phyloP scores from a whole-genome alignment of 2,888 invertebrate genomes.

The Eubasilissa splendida region DNA sequence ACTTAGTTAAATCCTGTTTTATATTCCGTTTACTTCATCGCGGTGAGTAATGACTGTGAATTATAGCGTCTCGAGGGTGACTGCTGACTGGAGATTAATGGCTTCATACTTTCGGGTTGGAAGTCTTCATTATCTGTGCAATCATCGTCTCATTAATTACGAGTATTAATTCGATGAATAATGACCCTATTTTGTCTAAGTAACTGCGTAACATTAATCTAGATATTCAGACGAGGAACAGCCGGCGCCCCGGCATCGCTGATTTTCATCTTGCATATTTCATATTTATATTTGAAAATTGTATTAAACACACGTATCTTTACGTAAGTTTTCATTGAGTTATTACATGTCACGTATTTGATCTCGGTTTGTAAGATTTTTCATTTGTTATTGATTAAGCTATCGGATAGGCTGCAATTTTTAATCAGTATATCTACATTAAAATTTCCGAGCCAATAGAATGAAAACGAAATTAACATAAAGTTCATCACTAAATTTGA shows the following conservation, averaged over 20 bases:
- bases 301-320: too few relatives aligned
- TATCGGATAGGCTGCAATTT: too few relatives aligned
- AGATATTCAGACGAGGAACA: conserved; percentile 3
- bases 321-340: too few relatives aligned
- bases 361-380: too few relatives aligned
- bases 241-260: too few relatives aligned
- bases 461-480: too few relatives aligned
- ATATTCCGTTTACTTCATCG: background rate
- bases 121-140: conserved; percentile 53
- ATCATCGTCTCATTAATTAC: conserved; percentile 54
- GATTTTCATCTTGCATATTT: too few relatives aligned
- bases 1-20: background rate
- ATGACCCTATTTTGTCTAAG: conserved; percentile 44
- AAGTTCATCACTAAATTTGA: background rate
- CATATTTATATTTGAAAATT: too few relatives aligned
- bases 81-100: conserved; percentile 48
- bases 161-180: conserved; percentile 53
- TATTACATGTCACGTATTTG: too few relatives aligned
- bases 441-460: too few relatives aligned
- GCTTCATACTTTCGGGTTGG: conserved; percentile 46
- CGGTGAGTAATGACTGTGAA: conserved; percentile 50
- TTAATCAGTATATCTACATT: too few relatives aligned
- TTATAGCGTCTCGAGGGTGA: conserved; percentile 39
- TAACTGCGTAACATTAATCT: conserved; percentile 49
- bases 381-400: too few relatives aligned